Conservation (phyloP, 2,113 vertebrate species). For the Galeopterus variegatus region DNA sequence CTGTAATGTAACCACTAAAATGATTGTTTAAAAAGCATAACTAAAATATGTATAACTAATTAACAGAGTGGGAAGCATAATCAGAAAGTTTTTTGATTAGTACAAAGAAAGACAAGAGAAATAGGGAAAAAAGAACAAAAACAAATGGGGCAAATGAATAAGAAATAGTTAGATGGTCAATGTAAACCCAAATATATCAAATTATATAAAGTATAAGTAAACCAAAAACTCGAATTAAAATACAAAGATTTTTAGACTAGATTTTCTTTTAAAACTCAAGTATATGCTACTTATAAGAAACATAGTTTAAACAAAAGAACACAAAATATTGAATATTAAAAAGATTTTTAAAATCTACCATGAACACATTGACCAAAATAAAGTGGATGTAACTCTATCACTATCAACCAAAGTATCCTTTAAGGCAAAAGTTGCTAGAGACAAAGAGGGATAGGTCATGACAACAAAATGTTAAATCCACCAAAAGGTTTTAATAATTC, state of each 20-base stretch:
- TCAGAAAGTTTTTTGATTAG: not conserved
- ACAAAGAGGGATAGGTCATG: not conserved
- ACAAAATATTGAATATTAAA: not conserved
- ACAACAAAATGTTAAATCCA: conserved; percentile 25
- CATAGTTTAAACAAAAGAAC: not conserved
- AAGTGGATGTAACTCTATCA: not conserved
- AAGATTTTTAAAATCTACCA: not conserved
- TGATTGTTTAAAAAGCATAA: conserved; percentile 3
- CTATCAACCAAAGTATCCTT: not conserved
- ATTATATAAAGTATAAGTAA: not conserved
- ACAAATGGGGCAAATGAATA: not conserved
- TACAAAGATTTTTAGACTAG: not conserved
- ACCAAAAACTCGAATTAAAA: not conserved
- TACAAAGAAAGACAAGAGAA: not conserved
- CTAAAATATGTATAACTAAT: not conserved
- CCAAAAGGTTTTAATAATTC: conserved; percentile 3
- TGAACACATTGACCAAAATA: not conserved
- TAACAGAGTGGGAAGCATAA: not conserved
- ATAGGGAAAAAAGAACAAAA: not conserved
- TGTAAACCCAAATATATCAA: conserved; percentile 1
- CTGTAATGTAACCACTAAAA: not conserved
- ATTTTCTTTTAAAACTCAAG: conserved; percentile 41
- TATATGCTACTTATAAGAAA: not conserved
- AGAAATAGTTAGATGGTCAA: not conserved
- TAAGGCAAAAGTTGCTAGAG: not conserved